Conservation (phyloP, 2,888 invertebrate genomes). For the Mactromeris polynyma region DNA sequence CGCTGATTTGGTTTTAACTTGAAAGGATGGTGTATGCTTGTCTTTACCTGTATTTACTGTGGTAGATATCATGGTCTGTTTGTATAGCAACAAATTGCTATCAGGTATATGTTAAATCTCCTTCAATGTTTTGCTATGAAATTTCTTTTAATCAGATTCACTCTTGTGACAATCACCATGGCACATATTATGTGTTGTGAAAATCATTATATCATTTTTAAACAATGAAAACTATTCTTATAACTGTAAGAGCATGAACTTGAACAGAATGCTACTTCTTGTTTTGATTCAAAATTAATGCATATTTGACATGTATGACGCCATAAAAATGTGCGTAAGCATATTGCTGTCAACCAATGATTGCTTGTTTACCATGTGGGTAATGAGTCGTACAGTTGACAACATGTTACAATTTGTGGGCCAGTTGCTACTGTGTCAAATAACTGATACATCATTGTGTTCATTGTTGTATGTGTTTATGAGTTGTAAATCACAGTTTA, state of each 20-base stretch:
- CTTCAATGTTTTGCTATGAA: too few relatives aligned
- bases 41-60: not conserved
- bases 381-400: not conserved
- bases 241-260: not conserved
- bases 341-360: not conserved
- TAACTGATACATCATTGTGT: not conserved
- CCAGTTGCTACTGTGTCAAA: not conserved
- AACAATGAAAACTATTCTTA: too few relatives aligned
- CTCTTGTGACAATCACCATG: too few relatives aligned
- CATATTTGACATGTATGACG: not conserved
- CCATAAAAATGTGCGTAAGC: not conserved
- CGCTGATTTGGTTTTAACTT: not conserved
- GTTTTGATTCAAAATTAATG: not conserved
- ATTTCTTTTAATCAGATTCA: too few relatives aligned
- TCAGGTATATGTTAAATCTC: not conserved
- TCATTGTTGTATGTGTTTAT: not conserved
- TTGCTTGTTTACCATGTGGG: not conserved
- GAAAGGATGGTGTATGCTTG: not conserved
- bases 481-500: not conserved
- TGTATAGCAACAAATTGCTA: not conserved
- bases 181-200: too few relatives aligned
- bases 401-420: not conserved
- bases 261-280: not conserved
- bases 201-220: too few relatives aligned
- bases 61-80: not conserved